These are phyloP conservation scores for Limnephilus lunatus DNA, from an alignment of 2,888 invertebrate genomes.

Conservation along the genomic window DNA sequence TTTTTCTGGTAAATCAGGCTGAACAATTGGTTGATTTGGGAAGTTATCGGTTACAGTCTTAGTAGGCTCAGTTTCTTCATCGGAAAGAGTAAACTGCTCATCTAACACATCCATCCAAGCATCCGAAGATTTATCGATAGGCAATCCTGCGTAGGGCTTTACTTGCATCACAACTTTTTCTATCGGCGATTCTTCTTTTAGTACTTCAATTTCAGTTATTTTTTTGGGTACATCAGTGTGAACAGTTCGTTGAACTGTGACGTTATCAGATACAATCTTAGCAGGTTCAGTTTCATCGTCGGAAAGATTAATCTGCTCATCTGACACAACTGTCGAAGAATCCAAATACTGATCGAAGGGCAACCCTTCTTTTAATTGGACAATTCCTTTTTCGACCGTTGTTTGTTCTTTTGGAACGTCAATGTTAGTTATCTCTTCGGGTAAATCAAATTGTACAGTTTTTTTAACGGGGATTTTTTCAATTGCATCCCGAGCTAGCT, in stretches of 20 bases:
- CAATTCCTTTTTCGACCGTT: not conserved
- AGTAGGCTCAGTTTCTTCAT: slow-evolving; percentile 67
- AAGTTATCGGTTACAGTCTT: not conserved
- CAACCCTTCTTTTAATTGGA: slow-evolving; percentile 57
- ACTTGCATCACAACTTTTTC: not conserved
- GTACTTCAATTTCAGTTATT: not conserved
- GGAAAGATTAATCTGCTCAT: slow-evolving; percentile 69
- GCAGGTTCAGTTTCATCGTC: slow-evolving; percentile 68
- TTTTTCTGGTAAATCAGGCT: not conserved
- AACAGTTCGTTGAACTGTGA: not conserved
- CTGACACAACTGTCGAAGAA: slow-evolving; percentile 68
- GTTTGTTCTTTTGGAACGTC: not conserved
- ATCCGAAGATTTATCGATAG: slow-evolving; percentile 67
- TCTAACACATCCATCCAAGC: slow-evolving; percentile 68
- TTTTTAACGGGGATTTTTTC: not conserved
- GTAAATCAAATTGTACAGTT: not conserved
- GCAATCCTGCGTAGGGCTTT: slow-evolving; percentile 68
- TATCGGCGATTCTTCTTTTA: not conserved
- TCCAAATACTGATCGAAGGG: slow-evolving; percentile 65
- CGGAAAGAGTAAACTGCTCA: slow-evolving; percentile 70
- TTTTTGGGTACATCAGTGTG: not conserved
- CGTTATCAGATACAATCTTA: not conserved
- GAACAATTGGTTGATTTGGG: not conserved
- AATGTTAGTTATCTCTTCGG: not conserved
- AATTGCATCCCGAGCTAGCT: not conserved